Evolutionary conservation across 2,888 invertebrate species (phyloP).

Genomic region (Lacanobia wlatinum): DNA sequence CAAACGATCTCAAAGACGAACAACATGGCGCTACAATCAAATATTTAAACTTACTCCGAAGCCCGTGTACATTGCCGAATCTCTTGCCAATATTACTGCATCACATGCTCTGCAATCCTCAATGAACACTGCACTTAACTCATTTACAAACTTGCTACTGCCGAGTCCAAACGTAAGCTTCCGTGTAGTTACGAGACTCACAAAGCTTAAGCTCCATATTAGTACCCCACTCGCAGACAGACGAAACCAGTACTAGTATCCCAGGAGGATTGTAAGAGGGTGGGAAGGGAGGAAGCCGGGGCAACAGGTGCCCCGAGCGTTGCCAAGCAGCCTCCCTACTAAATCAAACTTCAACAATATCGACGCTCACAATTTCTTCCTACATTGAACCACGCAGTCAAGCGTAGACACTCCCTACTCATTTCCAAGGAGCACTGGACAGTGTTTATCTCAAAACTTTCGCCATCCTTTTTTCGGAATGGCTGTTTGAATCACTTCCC

Average conservation of each 20-base stretch:
- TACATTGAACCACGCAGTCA: slow-evolving; percentile 52
- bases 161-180: slow-evolving; percentile 65
- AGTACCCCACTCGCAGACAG: slow-evolving; percentile 69
- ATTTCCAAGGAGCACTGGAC: slow-evolving; percentile 51
- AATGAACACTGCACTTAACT: slow-evolving; percentile 52
- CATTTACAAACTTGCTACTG: slow-evolving; percentile 57
- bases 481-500: slow-evolving; percentile 59
- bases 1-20: slow-evolving; percentile 23
- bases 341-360: slow-evolving; percentile 65
- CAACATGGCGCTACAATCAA: slow-evolving; percentile 21
- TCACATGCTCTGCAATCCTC: slow-evolving; percentile 25
- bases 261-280: slow-evolving; percentile 39
- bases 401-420: slow-evolving; percentile 23
- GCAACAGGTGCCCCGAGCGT: slow-evolving; percentile 79
- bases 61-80: slow-evolving; percentile 33
- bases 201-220: slow-evolving; percentile 74
- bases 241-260: slow-evolving; percentile 62
- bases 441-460: neutral
- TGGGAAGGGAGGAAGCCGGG: slow-evolving; percentile 57
- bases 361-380: slow-evolving; percentile 43
- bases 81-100: slow-evolving; percentile 29
- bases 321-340: slow-evolving; percentile 67
- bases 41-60: slow-evolving; percentile 40
- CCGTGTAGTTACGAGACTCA: slow-evolving; percentile 68
- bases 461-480: slow-evolving; percentile 4